Conservation (phyloP, 2,797 vertebrate species). For the Carcharodon carcharias region DNA sequence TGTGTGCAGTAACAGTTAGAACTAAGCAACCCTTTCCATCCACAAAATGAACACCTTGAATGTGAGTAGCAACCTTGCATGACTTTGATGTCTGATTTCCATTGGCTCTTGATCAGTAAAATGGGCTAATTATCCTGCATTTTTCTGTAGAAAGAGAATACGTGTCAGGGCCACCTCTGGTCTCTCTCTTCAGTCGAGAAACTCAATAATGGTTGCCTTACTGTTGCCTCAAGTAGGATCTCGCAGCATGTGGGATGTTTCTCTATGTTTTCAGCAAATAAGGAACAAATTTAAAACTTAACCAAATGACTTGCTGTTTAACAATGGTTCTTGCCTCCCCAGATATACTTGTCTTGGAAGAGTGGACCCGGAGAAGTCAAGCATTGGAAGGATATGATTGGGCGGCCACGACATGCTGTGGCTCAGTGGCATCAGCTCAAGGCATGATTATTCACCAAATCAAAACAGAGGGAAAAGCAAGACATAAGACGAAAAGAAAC, state of each 20-base stretch:
- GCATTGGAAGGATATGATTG: slow-evolving; percentile 99
- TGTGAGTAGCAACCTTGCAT: background rate
- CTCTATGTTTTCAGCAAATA: background rate
- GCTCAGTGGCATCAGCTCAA: slow-evolving; percentile 98
- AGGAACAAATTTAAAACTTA: background rate
- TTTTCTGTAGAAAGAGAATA: background rate
- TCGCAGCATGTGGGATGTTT: background rate
- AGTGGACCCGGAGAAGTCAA: slow-evolving; percentile 92
- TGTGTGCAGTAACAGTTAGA: background rate
- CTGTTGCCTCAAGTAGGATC: background rate
- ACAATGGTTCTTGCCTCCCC: slow-evolving; percentile 38
- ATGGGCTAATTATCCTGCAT: background rate
- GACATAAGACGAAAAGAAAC: background rate
- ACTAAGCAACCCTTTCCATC: no score
- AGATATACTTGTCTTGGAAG: slow-evolving; percentile 99
- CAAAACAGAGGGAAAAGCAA: background rate
- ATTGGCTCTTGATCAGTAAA: background rate
- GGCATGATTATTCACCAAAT: slow-evolving; percentile 64
- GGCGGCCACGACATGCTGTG: slow-evolving; percentile 87
- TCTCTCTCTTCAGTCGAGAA: background rate
- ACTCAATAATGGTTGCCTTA: background rate
- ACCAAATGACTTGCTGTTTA: background rate
- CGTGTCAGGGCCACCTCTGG: background rate
- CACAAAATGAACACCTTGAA: background rate
- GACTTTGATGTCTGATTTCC: background rate